Evolutionary conservation across 2,797 vertebrate species (phyloP).

Genomic region (Rhyacichthys aspro): DNA sequence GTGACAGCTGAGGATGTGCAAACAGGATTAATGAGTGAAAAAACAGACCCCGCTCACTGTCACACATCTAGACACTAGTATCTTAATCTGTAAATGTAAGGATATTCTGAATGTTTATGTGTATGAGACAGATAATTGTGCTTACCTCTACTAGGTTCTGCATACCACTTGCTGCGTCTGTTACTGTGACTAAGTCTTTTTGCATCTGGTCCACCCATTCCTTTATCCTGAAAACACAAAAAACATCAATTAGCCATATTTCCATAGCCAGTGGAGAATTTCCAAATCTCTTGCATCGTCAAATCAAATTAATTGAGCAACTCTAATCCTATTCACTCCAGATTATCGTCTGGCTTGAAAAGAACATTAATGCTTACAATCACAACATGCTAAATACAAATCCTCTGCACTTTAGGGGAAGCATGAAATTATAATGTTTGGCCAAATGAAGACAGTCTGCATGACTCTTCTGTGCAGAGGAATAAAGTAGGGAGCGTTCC

Average conservation of each 20-base stretch:
- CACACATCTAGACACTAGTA: not conserved
- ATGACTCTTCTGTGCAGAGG: conserved; percentile 32
- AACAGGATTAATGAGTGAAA: conserved; percentile 30
- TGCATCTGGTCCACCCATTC: conserved; percentile 97
- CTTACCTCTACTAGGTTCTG: conserved; percentile 84
- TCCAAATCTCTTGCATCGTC: not conserved
- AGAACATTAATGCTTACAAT: conserved; percentile 22
- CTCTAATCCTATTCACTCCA: conserved; percentile 3
- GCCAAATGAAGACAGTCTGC: conserved; percentile 38
- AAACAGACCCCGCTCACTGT: not conserved
- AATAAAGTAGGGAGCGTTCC: conserved; percentile 31
- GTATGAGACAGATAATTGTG: conserved; percentile 20
- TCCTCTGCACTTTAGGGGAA: conserved; percentile 7
- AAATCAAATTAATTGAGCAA: conserved; percentile 34
- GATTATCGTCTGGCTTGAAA: not conserved
- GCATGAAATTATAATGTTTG: conserved; percentile 53
- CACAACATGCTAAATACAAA: conserved; percentile 25
- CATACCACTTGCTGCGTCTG: conserved; percentile 86
- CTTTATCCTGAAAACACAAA: conserved; percentile 84
- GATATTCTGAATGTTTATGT: not conserved
- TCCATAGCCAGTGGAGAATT: not conserved
- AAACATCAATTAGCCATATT: conserved; percentile 16
- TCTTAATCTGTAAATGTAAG: not conserved
- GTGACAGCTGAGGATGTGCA: conserved; percentile 31
- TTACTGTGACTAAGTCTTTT: conserved; percentile 88